Conservation (phyloP, 2,888 invertebrate genomes). For the Hypsopygia costalis region DNA sequence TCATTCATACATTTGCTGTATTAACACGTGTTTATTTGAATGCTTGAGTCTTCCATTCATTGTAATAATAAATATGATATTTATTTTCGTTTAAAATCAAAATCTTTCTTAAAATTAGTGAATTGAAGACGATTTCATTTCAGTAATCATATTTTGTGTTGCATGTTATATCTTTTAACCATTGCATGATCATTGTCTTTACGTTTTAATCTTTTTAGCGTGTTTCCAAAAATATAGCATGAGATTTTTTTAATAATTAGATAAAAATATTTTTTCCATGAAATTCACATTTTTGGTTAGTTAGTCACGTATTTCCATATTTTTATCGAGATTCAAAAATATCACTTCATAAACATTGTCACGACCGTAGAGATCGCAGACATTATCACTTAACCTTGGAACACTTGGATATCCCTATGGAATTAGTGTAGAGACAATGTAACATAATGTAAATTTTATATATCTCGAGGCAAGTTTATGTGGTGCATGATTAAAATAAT, state of each 20-base stretch:
- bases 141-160: constrained; percentile 53
- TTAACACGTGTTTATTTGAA: constrained; percentile 64
- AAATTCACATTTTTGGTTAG: background rate
- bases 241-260: background rate
- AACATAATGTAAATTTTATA: background rate
- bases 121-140: constrained; percentile 51
- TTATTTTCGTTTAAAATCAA: background rate
- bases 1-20: constrained; percentile 72
- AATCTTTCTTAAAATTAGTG: constrained; percentile 6
- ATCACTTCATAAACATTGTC: constrained; percentile 9
- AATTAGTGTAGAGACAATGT: too few species aligned
- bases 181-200: constrained; percentile 39
- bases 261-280: background rate
- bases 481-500: background rate
- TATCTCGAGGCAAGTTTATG: background rate
- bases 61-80: constrained; percentile 5
- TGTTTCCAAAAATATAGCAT: background rate
- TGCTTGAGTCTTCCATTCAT: constrained; percentile 54
- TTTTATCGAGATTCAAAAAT: background rate
- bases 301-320: background rate
- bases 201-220: constrained; percentile 11
- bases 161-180: constrained; percentile 60
- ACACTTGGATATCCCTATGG: background rate
- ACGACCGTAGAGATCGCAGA: constrained; percentile 2
- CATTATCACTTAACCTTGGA: background rate